Base-by-base conservation (phyloP, 2,888 invertebrate species). In the Hydrotaea diabolus region DNA sequence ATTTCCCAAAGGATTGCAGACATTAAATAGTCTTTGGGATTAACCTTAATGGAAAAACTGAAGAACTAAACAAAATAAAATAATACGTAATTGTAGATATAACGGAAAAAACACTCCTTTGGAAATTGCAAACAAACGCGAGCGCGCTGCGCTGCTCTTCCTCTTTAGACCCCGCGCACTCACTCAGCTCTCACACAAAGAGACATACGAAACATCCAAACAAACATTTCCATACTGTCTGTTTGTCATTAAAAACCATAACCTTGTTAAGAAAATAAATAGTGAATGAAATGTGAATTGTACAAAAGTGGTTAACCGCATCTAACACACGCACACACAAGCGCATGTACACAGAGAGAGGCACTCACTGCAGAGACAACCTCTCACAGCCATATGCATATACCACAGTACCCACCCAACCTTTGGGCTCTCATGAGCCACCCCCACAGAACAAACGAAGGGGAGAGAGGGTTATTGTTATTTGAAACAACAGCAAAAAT, bases 301-400 rank as follows among this genome's bases (percentile, higher is more conserved):
- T 26, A 59, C n/a, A 74, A 74, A 59, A 15, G 74, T 62, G 74
- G 74, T 74, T 74, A 74, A 74, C 74, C 74, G 43, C 74, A 74
- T 19, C 15, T 26, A 71, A 31, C 39, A 36, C 71, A 23, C 11
- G 23, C 26, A 71, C 71, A 8, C 73, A 31, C 31, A n/a, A 15
- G 19, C 21, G 9, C 3, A 15, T 15, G 15, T 1, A 26, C 26
- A 59, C 9, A 59, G 26, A 15, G 59, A 15, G 59, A 23, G 23
- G 1, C 13, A 59, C 13, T 1, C 62, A 36, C 17, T 62, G 17
- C 15, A 62, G n/a, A 15, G 1, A 49, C 49, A 15, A n/a, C 15
- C n/a, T 11, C 39, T 9, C 4, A 4, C 39, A 39, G 8, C 39
- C 2, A n/a, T n/a, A n/a, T n/a, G n/a, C 49, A 15, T n/a, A 13